Evolutionary conservation across 2,113 vertebrate species (phyloP).

Genomic region (Xenotilapia caudafasciata): DNA sequence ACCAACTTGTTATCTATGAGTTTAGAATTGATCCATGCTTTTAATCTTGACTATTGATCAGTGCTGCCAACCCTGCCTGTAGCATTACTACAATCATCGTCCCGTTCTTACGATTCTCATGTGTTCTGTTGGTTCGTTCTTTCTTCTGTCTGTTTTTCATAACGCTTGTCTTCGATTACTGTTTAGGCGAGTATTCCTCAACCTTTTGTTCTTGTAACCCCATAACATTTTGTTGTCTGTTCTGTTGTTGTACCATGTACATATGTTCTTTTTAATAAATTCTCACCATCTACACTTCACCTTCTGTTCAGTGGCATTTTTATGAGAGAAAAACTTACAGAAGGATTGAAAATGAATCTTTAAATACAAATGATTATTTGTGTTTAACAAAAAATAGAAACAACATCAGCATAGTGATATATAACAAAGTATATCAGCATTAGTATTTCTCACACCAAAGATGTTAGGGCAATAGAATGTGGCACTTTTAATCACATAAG

Average conservation of each 20-base stretch:
- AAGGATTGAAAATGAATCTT: not conserved
- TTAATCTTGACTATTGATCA: slow-evolving; percentile 39
- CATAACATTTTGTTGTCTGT: not conserved
- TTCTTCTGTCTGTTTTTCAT: not conserved
- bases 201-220: slow-evolving; percentile 17
- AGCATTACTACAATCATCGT: slow-evolving; percentile 95
- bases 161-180: not conserved
- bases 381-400: not conserved
- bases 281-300: not conserved
- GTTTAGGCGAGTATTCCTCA: not conserved
- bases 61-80: slow-evolving; percentile 77
- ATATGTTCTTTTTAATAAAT: slow-evolving; percentile 73
- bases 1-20: not conserved
- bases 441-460: not conserved
- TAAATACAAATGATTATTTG: not conserved
- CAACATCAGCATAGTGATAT: not conserved
- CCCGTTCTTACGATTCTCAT: slow-evolving; percentile 71
- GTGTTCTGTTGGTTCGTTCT: not conserved
- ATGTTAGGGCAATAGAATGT: not conserved
- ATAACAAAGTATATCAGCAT: not conserved
- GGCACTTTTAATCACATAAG: not conserved
- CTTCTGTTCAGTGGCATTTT: not conserved
- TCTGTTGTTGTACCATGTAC: slow-evolving; percentile 48
- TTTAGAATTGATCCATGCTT: not conserved
- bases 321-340: not conserved